Evolutionary conservation across 2,888 invertebrate species (phyloP).

Genomic region (Tanaodytes sp.): DNA sequence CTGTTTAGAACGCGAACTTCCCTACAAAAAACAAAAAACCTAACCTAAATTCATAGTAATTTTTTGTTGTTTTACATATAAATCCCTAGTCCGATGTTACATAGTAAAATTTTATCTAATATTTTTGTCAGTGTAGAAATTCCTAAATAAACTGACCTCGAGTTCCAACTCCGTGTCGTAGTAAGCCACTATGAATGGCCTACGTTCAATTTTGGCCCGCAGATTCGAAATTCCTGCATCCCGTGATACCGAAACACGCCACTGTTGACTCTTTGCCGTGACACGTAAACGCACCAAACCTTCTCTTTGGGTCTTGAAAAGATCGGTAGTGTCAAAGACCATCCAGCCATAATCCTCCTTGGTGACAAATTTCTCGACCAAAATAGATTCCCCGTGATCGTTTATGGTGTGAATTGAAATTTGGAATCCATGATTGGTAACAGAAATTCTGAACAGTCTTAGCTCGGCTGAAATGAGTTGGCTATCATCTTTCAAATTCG

Average conservation of each 20-base stretch:
- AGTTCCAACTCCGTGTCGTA: conserved; percentile 20
- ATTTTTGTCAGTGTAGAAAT: too few relatives aligned
- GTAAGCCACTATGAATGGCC: conserved; percentile 37
- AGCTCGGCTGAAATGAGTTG: conserved; percentile 22
- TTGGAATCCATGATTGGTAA: not conserved
- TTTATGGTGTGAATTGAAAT: conserved; percentile 2
- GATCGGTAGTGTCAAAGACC: conserved; percentile 7
- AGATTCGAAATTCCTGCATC: conserved; percentile 22
- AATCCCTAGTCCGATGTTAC: too few relatives aligned
- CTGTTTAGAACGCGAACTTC: too few relatives aligned
- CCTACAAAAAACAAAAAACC: too few relatives aligned
- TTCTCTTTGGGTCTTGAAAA: not conserved
- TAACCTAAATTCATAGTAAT: too few relatives aligned
- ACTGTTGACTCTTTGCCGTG: not conserved
- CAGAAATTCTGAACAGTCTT: not conserved
- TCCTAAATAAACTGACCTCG: conserved; percentile 7
- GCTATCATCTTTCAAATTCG: not conserved
- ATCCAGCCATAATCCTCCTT: conserved; percentile 27
- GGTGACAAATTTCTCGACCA: too few relatives aligned
- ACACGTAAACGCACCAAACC: not conserved
- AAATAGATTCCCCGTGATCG: too few relatives aligned
- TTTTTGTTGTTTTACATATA: too few relatives aligned
- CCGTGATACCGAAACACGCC: not conserved
- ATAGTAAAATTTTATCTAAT: too few relatives aligned
- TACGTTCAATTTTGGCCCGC: not conserved